Percentiles rank a stretch among this genome's conserved stretches.
Evolutionary conservation across 2,888 invertebrate species (phyloP).

Genomic region (Spilosoma lubricipeda): DNA sequence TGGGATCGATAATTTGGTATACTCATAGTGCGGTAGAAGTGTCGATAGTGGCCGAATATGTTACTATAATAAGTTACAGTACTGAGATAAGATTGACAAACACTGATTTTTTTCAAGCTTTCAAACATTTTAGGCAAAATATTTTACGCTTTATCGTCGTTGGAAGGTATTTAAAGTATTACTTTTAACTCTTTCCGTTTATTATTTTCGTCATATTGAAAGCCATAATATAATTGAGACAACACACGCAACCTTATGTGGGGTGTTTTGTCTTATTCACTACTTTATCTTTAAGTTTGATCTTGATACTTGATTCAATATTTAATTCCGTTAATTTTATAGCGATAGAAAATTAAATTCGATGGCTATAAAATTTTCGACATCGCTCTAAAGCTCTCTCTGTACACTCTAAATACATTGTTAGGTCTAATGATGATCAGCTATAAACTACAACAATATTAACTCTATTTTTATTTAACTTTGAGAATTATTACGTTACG

Average conservation of each 20-base stretch:
- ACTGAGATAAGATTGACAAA: not conserved
- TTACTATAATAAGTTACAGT: not conserved
- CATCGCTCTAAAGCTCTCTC: too few species aligned
- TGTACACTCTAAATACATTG: not conserved
- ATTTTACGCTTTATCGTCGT: not conserved
- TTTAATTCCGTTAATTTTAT: not conserved
- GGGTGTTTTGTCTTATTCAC: too few species aligned
- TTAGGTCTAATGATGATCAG: not conserved
- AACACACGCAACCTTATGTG: not conserved
- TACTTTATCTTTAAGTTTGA: too few species aligned
- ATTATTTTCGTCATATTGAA: not conserved
- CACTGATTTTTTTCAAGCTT: not conserved
- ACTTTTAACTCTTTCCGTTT: too few species aligned
- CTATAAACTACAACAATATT: not conserved
- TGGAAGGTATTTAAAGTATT: not conserved
- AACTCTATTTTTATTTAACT: not conserved
- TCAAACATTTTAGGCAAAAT: not conserved
- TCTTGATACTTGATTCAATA: not conserved
- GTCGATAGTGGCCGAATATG: not conserved
- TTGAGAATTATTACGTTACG: too few species aligned
- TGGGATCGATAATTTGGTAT: constrained; percentile 2
- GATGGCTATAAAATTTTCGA: not conserved
- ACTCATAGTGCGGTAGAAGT: not conserved
- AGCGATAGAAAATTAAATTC: too few species aligned
- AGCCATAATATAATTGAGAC: not conserved